Evolutionary conservation across 2,113 vertebrate species (phyloP), one percentile per base, ranked within the genome.

Genomic region (Isichthys henryi): DNA sequence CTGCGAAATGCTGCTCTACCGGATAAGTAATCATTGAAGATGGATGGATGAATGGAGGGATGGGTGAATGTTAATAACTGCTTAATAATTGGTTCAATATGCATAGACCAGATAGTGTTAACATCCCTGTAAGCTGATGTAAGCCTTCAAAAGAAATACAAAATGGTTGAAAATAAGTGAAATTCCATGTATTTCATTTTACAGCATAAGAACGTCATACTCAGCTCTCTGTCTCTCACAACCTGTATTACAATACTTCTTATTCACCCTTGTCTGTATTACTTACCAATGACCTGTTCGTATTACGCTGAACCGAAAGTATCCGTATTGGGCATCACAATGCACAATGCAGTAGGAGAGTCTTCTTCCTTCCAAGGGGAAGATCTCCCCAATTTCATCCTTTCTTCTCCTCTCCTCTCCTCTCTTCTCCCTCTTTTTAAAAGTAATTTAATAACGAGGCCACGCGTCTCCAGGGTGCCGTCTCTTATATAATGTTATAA

Each of bases 401-500:
- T 45, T 15, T 62, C 11, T 52, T 1, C 17, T 52, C 17, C 43
- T 45, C 35, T 58, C 53, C 84, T 86, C 8, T 74, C 56, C 53
- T 39, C 86, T 62, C 86, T 35, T 45, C 35, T 88, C 19, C 39
- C 3, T 19, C 50, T 45, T 53, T 74, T 88, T 88, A 58, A 94
- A 95, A 92, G 91, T 92, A 93, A 92, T 91, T 86, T 86, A 91
- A 90, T 90, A 93, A 95, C 88, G 92, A 95, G 95, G 95, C 94
- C 94, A 93, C 50, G 86, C 93, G 93, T 95, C 95, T 95, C 95
- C 90, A 77, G 94, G 70, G 93, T 93, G 91, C 90, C 27, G 89
- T 85, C 92, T 93, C 94, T 95, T 96, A 96, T 95, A 94, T 95
- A 96, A 96, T 92, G 91, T 92, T 90, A 95, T 95, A 93, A 96